These are phyloP conservation scores for Ptychodera flava DNA, from an alignment of 35 echinoderm and acorn worm genomes.

Conservation along the genomic window DNA sequence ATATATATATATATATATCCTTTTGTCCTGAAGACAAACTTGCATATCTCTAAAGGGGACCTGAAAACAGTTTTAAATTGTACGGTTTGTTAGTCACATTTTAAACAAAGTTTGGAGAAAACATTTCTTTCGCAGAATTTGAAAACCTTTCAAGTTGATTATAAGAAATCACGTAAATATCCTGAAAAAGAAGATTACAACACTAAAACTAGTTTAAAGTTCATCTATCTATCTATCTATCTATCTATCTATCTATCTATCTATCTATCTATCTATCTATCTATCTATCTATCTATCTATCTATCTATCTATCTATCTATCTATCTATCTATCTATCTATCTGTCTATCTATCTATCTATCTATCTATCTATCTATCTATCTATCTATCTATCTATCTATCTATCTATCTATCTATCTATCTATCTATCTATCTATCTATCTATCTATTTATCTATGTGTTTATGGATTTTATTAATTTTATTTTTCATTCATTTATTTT, in stretches of 20 bases:
- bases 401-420: constrained; percentile 2
- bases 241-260: background rate
- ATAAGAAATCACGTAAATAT: too few species aligned
- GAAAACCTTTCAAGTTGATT: too few species aligned
- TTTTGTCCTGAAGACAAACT: too few species aligned
- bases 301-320: constrained; percentile 2
- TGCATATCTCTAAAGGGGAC: too few species aligned
- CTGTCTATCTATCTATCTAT: background rate
- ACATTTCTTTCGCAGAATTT: too few species aligned
- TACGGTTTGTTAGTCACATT: too few species aligned
- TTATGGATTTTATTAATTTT: background rate
- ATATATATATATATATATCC: too few species aligned
- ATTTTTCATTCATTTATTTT: too few species aligned
- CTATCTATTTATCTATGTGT: background rate
- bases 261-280: background rate
- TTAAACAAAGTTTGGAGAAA: too few species aligned
- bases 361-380: background rate
- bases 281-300: background rate
- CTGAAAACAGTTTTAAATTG: too few species aligned
- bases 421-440: constrained; percentile 2
- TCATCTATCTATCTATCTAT: background rate
- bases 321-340: constrained; percentile 2
- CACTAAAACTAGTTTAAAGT: too few species aligned
- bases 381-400: constrained; percentile 2
- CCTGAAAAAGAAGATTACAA: too few species aligned